Evolutionary conservation across 2,888 invertebrate species (phyloP).

Genomic region (Ochropleura plecta): DNA sequence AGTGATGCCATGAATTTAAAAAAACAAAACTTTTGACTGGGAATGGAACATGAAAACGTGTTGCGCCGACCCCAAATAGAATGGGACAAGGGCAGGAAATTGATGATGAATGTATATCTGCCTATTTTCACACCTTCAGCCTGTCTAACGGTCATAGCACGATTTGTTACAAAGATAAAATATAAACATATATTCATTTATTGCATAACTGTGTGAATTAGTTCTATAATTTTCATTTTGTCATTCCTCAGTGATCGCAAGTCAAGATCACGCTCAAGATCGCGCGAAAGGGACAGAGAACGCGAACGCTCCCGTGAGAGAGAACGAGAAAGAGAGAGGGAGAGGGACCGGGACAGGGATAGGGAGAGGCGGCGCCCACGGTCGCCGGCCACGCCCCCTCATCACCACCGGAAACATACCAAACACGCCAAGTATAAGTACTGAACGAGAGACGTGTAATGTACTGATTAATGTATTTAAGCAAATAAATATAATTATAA

Average conservation of each 20-base stretch:
- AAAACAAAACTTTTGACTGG: too few relatives aligned
- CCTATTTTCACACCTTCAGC: background rate
- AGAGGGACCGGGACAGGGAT: constrained; percentile 76
- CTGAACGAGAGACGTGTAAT: constrained; percentile 60
- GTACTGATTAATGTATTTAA: constrained; percentile 49
- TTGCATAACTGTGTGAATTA: background rate
- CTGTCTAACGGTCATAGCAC: background rate
- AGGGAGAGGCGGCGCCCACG: constrained; percentile 78
- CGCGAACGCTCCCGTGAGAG: constrained; percentile 74
- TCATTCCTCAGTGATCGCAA: constrained; percentile 77
- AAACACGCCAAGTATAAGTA: constrained; percentile 88
- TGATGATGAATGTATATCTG: too few relatives aligned
- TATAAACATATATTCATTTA: background rate
- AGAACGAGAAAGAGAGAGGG: constrained; percentile 77
- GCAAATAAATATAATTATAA: constrained; percentile 55
- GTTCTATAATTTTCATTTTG: background rate
- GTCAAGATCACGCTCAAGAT: constrained; percentile 81
- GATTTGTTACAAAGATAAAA: background rate
- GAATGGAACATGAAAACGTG: too few relatives aligned
- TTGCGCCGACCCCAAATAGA: too few relatives aligned
- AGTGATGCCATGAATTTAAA: too few relatives aligned
- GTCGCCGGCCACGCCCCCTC: constrained; percentile 86
- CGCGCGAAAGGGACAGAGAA: constrained; percentile 75
- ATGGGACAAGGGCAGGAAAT: too few relatives aligned
- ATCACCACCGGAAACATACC: constrained; percentile 84